These are phyloP conservation scores for Odontocolon sp. DNA, from an alignment of 2,888 invertebrate species.

Conservation along the genomic window DNA sequence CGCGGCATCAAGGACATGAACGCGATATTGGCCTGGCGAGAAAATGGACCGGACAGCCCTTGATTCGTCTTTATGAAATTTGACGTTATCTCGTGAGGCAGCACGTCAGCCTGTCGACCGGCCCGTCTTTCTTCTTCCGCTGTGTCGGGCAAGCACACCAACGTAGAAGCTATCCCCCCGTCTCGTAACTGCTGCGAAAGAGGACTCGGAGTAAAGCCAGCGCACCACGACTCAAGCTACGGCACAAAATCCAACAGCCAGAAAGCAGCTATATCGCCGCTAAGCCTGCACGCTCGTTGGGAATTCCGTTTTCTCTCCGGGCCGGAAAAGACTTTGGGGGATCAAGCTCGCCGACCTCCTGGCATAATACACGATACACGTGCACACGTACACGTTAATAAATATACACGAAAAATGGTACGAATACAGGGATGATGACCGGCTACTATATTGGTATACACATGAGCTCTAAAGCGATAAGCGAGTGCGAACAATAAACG, in stretches of 20 bases:
- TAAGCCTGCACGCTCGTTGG: slow-evolving; percentile 53
- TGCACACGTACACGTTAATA: neutral
- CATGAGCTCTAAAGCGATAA: slow-evolving; percentile 34
- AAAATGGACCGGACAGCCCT: slow-evolving; percentile 82
- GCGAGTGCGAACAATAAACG: slow-evolving; percentile 57
- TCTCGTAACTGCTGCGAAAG: too few relatives aligned
- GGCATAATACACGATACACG: slow-evolving; percentile 44
- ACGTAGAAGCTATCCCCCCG: too few relatives aligned
- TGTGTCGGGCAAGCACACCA: too few relatives aligned
- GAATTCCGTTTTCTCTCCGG: slow-evolving; percentile 41
- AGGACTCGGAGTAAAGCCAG: too few relatives aligned
- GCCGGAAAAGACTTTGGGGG: slow-evolving; percentile 51
- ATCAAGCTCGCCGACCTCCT: slow-evolving; percentile 49
- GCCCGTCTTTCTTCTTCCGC: slow-evolving; percentile 39
- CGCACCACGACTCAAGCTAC: too few relatives aligned
- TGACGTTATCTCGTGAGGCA: slow-evolving; percentile 29
- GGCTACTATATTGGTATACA: neutral
- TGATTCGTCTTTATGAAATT: slow-evolving; percentile 72
- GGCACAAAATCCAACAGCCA: too few relatives aligned
- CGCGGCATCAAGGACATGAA: slow-evolving; percentile 87
- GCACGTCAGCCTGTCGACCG: slow-evolving; percentile 26
- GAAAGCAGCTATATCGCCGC: slow-evolving; percentile 24
- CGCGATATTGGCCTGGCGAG: slow-evolving; percentile 85
- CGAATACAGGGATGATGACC: slow-evolving; percentile 10
- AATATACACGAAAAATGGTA: neutral